phyloP scores from a whole-genome alignment of 2,888 invertebrate genomes.

The Lysandra bellargus region DNA sequence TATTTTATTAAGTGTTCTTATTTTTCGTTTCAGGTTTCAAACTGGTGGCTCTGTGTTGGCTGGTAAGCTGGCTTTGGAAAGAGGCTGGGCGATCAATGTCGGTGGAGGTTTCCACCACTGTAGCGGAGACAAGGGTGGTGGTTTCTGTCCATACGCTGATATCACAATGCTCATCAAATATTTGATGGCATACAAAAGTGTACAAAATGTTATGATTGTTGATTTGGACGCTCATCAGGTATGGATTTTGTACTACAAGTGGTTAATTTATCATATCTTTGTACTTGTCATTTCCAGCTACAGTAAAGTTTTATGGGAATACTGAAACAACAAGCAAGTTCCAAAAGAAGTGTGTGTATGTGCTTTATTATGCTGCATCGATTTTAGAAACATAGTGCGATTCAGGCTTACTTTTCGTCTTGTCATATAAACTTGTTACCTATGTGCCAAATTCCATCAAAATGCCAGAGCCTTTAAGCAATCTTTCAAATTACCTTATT shows the following conservation, averaged over 20 bases:
- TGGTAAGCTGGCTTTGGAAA: conserved; percentile 89
- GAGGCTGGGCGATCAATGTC: conserved; percentile 94
- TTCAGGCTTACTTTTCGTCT: too few species aligned
- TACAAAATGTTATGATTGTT: conserved; percentile 90
- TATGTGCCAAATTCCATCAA: too few species aligned
- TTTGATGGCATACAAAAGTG: conserved; percentile 78
- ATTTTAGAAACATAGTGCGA: too few species aligned
- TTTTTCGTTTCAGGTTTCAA: conserved; percentile 77
- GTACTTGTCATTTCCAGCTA: not conserved
- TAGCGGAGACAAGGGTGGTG: conserved; percentile 86
- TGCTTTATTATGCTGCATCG: too few species aligned
- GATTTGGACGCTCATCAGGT: conserved; percentile 96
- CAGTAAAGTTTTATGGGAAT: too few species aligned
- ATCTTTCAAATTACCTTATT: too few species aligned
- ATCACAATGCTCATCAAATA: conserved; percentile 89
- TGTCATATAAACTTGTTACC: too few species aligned
- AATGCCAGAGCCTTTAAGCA: too few species aligned
- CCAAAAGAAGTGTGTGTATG: too few species aligned
- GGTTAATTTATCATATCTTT: not conserved
- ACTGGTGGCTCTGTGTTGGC: conserved; percentile 92
- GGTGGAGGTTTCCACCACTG: conserved; percentile 97
- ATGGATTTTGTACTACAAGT: conserved; percentile 32
- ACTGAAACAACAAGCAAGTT: too few species aligned
- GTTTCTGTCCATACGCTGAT: conserved; percentile 95
- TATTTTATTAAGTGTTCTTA: too few species aligned